Percentiles rank a stretch among this genome's conserved stretches.
phyloP scores from a whole-genome alignment of 2,113 vertebrate genomes.

The mouse (Mus musculus) region DNA sequence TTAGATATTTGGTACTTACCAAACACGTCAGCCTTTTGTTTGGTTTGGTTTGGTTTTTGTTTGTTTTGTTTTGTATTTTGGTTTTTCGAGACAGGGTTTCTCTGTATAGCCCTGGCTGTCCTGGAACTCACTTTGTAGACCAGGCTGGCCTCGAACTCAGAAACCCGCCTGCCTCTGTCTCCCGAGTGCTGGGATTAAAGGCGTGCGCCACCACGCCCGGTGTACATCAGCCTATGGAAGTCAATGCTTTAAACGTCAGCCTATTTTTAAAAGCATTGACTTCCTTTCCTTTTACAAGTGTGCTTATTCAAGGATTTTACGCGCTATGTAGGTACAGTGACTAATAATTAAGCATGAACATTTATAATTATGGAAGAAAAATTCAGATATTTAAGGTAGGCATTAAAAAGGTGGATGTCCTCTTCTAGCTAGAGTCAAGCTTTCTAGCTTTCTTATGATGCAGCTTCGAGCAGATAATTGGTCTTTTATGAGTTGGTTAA shows the following conservation, averaged over 20 bases:
- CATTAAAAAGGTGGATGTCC: accelerated
- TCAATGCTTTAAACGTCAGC: neutral
- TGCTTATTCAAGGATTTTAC: neutral
- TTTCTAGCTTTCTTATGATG: accelerated
- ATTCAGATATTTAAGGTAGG: neutral
- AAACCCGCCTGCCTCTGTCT: too few species aligned
- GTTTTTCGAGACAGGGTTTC: too few species aligned
- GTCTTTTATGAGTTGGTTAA: neutral
- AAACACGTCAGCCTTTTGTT: neutral
- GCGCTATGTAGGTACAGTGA: neutral
- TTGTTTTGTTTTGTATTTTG: too few species aligned
- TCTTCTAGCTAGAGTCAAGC: accelerated
- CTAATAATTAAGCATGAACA: neutral
- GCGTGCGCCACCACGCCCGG: too few species aligned
- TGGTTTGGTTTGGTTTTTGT: too few species aligned
- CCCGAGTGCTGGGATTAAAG: too few species aligned
- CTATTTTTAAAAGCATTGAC: neutral
- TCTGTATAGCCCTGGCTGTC: too few species aligned
- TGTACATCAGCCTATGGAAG: too few species aligned
- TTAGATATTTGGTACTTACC: neutral
- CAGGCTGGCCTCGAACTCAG: too few species aligned
- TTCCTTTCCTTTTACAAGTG: neutral
- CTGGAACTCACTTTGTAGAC: too few species aligned
- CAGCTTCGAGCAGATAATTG: accelerated
- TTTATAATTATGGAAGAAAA: neutral